These are phyloP conservation scores for Neocloeon triangulifer DNA, from an alignment of 1,140 invertebrate genomes.

Conservation along the genomic window DNA sequence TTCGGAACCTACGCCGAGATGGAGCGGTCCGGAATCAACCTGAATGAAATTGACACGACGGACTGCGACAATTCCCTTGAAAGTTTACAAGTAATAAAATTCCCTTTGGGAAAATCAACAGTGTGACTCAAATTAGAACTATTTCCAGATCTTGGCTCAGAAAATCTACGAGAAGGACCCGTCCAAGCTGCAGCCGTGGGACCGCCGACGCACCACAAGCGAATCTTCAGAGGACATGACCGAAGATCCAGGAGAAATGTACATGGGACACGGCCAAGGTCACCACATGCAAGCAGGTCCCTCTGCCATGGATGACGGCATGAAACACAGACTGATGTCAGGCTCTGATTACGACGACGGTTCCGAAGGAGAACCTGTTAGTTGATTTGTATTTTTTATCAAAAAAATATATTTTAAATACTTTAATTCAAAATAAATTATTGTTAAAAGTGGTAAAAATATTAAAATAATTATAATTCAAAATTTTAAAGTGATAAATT, in stretches of 20 bases:
- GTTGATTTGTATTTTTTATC: too few relatives aligned
- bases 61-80: constrained; percentile 82
- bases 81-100: constrained; percentile 44
- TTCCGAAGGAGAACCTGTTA: constrained; percentile 4
- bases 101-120: too few relatives aligned
- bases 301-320: constrained; percentile 3
- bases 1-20: constrained; percentile 92
- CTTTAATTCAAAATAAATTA: too few relatives aligned
- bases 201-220: constrained; percentile 9
- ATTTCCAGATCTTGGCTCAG: constrained; percentile 45
- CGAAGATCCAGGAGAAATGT: constrained; percentile 6
- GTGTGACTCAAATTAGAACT: too few relatives aligned
- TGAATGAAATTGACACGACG: constrained; percentile 82
- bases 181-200: constrained; percentile 25
- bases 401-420: too few relatives aligned
- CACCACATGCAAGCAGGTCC: constrained; percentile 6
- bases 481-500: too few relatives aligned
- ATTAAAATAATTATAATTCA: too few relatives aligned
- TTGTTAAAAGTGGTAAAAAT: too few relatives aligned
- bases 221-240: constrained; percentile 9
- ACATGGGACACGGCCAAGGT: too few relatives aligned
- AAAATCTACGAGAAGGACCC: constrained; percentile 66
- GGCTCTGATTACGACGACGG: constrained; percentile 3
- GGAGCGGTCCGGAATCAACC: constrained; percentile 67
- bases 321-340: constrained; percentile 1